Base-by-base conservation (phyloP, 2,888 invertebrate genomes). In the Cataglyphis livida region DNA sequence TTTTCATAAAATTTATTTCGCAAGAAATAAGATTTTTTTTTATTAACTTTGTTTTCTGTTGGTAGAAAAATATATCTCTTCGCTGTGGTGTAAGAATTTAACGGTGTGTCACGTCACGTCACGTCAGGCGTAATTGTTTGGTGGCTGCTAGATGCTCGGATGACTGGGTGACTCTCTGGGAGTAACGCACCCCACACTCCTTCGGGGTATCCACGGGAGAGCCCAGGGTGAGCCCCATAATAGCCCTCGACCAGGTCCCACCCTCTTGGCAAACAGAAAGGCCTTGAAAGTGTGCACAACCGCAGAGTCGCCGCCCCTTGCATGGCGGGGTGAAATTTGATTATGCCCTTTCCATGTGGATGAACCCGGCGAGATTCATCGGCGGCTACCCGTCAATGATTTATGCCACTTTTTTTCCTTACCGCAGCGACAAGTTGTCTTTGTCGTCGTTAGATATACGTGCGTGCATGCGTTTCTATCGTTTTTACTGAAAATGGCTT, bases 291-390 rank as follows among this genome's bases (percentile, higher is more conserved):
- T 84, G 92, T 92, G 89, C 89, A 92, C 89, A 85, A 92, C 92
- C 93, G 88, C 93, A 93, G 83, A 91, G 94, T 94, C 90, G 93
- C 93, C 94, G 94, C 94, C 94, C 92, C 92, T 94, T 85, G 91
- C 90, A 94, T 94, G 94, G 94, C 93, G 93, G 93, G 91, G 91
- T 88, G 84, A 93, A 93, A 93, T 94, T 94, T 94, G 93, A 94
- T 94, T 94, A 93, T 94, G 92, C 92, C 92, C 88, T 92, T 94
- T 94, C 93, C 94, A 89, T 91, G 84, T 90, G 92, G 89, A 90
- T 93, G 92, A 94, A 90, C 90, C 89, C 90, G 90, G 88, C 89
- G 84, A 89, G 89, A 91, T 91, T 91, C 91, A 91, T 87, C 85
- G 87, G 84, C 84, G 84, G 87, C 81, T 81, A 89, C 82, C 87